Evolutionary conservation across 1,140 invertebrate genomes (phyloP), one percentile per base, ranked within the genome.

Genomic region (Gerris buenoi): DNA sequence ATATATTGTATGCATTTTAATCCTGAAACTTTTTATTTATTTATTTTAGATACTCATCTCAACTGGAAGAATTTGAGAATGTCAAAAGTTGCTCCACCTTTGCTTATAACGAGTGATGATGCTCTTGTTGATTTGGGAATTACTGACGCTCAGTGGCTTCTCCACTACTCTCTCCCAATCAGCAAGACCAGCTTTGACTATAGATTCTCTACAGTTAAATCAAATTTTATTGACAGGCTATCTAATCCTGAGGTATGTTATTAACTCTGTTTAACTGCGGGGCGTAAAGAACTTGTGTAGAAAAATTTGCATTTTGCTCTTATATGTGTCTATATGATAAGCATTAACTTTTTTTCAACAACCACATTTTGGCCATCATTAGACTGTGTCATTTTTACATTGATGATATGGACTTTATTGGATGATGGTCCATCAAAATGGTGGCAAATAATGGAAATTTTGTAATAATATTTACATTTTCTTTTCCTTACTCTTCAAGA

Each of bases 131-230:
- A 70, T 61, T n/a, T 71, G 27, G 64, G 67, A 29, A 57, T 71
- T 1, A 61, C 63, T 23, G 65, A 71, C 68, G 70, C 70, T 22
- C 59, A 59, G 27, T 65, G 58, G 22, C 64, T 71, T 1, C 56
- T 71, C 18, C 70, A 71, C 58, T 69, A 65, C 27, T 66, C 62
- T 29, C 22, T 71, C 14, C 70, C 70, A 23, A 18, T 15, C 1
- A 65, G 58, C 26, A 69, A 68, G 56, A 66, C 70, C 0, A 27
- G 64, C 18, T 71, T 71, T 61, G 61, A 60, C n/a, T 62, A 66
- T n/a, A 60, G 70, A 15, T 71, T 71, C 60, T 56, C 67, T 1
- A 66, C 64, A 25, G 67, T 71, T 22, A 70, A 70, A 67, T 59
- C 65, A 28, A 62, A 68, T 65, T 68, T 67, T 5, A 18, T n/a